Percentiles rank a stretch among this genome's conserved stretches.
Evolutionary conservation across 2,797 vertebrate species (phyloP).

Genomic region (Pangasius macronema): DNA sequence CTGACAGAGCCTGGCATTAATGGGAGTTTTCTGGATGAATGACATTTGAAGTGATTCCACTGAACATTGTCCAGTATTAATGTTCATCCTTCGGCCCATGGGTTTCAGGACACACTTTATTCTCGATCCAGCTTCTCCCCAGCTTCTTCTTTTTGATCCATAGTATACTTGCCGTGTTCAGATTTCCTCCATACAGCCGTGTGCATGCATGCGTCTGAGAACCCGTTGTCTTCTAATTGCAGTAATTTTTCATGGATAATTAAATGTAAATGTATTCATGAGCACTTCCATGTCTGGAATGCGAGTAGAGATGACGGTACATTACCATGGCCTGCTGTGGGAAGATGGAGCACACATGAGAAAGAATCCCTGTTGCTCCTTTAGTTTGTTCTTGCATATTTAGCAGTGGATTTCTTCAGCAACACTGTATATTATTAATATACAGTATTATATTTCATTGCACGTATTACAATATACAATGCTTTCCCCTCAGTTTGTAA

Average conservation of each 20-base stretch:
- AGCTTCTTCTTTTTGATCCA: neutral
- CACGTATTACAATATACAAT: neutral
- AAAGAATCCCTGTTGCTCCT: neutral
- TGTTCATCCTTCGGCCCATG: neutral
- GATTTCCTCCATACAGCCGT: neutral
- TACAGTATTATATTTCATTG: neutral
- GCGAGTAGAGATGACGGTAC: neutral
- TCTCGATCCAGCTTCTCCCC: neutral
- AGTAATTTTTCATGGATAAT: slow-evolving; percentile 34
- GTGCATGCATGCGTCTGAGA: neutral
- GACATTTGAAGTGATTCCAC: neutral
- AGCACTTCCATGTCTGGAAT: neutral
- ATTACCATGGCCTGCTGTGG: slow-evolving; percentile 19
- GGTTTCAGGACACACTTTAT: neutral
- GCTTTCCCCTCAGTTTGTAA: neutral
- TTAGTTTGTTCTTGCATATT: neutral
- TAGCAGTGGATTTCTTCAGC: neutral
- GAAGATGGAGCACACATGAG: neutral
- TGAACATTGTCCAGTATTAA: neutral
- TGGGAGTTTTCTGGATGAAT: neutral
- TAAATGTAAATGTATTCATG: slow-evolving; percentile 43
- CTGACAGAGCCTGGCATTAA: neutral
- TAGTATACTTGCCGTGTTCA: neutral
- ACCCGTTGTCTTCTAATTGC: slow-evolving; percentile 11
- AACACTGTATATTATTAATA: neutral